These are phyloP conservation scores for Patella vulgata DNA, from an alignment of 1,140 invertebrate genomes.

Conservation along the genomic window DNA sequence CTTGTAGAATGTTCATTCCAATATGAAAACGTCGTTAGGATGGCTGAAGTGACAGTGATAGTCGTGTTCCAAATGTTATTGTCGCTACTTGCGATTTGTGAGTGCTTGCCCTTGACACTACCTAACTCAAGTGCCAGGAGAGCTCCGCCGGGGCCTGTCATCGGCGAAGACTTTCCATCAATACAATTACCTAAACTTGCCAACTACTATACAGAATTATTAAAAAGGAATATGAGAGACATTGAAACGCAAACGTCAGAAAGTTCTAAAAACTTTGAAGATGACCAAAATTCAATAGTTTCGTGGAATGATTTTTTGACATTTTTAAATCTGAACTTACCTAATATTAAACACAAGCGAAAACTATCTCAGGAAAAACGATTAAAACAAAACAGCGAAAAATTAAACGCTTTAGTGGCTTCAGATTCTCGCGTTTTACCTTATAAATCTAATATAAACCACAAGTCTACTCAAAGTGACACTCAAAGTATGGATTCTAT, in stretches of 20 bases:
- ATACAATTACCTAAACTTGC: neutral
- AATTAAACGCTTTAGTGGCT: too few species aligned
- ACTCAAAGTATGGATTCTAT: neutral
- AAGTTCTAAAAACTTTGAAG: neutral
- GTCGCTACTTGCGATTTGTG: conserved; percentile 2
- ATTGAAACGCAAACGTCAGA: neutral
- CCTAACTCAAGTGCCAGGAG: neutral
- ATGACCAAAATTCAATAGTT: too few species aligned
- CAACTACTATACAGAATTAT: neutral
- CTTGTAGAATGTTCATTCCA: neutral
- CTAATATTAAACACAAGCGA: too few species aligned
- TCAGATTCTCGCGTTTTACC: too few species aligned
- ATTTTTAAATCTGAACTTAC: neutral
- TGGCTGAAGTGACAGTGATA: neutral
- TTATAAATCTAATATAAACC: neutral
- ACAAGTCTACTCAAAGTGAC: neutral
- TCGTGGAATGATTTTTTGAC: neutral
- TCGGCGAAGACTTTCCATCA: neutral
- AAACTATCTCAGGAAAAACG: too few species aligned
- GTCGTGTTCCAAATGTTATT: conserved; percentile 7
- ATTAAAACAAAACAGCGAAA: too few species aligned
- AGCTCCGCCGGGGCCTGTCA: neutral
- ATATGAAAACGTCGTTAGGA: conserved; percentile 3
- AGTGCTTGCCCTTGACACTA: conserved; percentile 3
- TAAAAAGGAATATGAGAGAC: neutral